These are phyloP conservation scores for Yponomeuta plumbellus DNA, from an alignment of 2,888 invertebrate genomes.

Conservation along the genomic window DNA sequence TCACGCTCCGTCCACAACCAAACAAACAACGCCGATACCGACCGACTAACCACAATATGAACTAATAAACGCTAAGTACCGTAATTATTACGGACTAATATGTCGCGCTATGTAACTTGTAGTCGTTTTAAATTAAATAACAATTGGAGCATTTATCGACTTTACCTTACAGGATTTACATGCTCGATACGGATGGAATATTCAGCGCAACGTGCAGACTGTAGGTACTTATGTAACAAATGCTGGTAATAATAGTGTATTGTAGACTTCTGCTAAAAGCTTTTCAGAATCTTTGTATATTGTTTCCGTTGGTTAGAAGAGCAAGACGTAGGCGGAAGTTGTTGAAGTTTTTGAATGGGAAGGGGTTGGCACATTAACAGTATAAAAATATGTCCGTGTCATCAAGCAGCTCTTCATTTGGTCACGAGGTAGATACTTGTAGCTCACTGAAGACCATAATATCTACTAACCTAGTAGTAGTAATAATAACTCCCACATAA, in stretches of 20 bases:
- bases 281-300: background rate
- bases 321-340: background rate
- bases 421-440: too few relatives aligned
- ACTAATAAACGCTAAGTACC: slow-evolving; percentile 10
- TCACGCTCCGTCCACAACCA: background rate
- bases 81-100: slow-evolving; percentile 11
- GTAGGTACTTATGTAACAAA: background rate
- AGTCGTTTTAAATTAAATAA: slow-evolving; percentile 11
- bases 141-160: slow-evolving; percentile 6
- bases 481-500: too few relatives aligned
- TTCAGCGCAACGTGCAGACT: background rate
- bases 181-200: background rate
- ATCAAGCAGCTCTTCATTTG: too few relatives aligned
- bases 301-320: background rate
- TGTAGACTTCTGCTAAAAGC: background rate
- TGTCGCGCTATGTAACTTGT: background rate
- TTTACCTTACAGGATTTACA: background rate
- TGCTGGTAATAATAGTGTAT: background rate
- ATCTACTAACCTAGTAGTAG: too few relatives aligned
- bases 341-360: background rate
- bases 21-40: slow-evolving; percentile 5
- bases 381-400: too few relatives aligned
- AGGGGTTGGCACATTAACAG: background rate
- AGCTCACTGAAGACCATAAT: too few relatives aligned
- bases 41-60: background rate